Evolutionary conservation across 1,140 invertebrate genomes (phyloP), one percentile per base, ranked within the genome.

Genomic region (Saccostrea glomerata): DNA sequence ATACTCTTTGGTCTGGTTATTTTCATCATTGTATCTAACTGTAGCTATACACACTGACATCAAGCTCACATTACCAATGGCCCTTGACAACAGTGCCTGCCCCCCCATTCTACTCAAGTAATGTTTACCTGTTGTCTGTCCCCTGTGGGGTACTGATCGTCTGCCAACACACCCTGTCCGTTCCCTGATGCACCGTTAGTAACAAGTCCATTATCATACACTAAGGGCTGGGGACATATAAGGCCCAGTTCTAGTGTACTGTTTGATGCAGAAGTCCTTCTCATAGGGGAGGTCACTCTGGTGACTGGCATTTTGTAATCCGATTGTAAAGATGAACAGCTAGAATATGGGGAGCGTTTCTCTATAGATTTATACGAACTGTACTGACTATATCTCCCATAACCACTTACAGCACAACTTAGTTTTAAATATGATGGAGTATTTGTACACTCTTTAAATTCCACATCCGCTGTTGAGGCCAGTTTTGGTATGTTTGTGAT

Each of bases 341-440:
- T 93, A 56, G 92, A 92, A 86, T 87, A 92, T 2, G 92, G 92
- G 9, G 92, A 93, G 7, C 91, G 87, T 87, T 89, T 92, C 63
- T 91, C 90, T 84, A 92, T 91, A 87, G 88, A 89, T 88, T 92
- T 92, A 86, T 92, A 92, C 2, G 91, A 92, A 63, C 88, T 91
- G 70, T 93, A 93, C 30, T 89, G 87, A 70, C 90, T 91, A 87
- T 93, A 93, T 84, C 90, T 90, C 23, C 92, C 91, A 88, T 93
- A 93, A 17, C 92, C 92, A 91, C 92, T 93, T 13, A 93, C 92
- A 13, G 92, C 91, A 91, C 92, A 92, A 89, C 92, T 92, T 47
- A 93, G 89, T 86, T 92, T 92, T 84, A 93, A 86, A 89, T 93
- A 93, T n/a, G 92, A 93, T 7, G 92, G 92, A 66, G 90, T 91